Conservation (phyloP, 2,888 invertebrate species). For the Panopea generosa region DNA sequence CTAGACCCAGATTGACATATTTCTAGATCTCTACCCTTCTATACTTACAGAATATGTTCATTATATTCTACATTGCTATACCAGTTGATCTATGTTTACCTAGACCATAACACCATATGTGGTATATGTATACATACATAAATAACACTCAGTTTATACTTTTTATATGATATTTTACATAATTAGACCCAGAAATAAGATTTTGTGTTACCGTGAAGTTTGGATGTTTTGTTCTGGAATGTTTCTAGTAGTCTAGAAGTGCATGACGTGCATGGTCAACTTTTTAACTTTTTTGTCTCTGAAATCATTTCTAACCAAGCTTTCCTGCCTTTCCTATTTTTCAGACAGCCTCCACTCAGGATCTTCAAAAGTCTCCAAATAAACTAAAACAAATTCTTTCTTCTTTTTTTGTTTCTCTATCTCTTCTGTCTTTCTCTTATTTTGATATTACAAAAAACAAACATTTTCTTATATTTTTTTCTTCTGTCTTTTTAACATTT, state of each 20-base stretch:
- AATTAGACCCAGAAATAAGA: no score
- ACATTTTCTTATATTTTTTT: conserved; percentile 38
- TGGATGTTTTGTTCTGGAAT: conserved; percentile 13
- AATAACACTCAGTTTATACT: no score
- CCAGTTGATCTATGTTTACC: no score
- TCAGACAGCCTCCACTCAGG: conserved; percentile 67
- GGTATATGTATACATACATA: no score
- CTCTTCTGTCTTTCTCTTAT: conserved; percentile 40
- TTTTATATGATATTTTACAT: no score
- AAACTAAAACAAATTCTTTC: conserved; percentile 33
- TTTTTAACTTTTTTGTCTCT: not conserved
- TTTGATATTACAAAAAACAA: conserved; percentile 21
- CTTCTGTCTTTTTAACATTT: conserved; percentile 38
- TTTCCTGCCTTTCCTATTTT: conserved; percentile 53
- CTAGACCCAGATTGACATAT: no score
- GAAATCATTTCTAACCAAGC: not conserved
- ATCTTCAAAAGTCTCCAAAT: conserved; percentile 42
- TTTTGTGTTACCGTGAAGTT: no score
- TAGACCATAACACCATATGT: no score
- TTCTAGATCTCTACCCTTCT: no score
- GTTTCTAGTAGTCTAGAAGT: conserved; percentile 15
- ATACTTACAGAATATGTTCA: no score
- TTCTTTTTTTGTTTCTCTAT: conserved; percentile 41
- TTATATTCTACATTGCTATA: no score
- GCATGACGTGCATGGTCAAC: conserved; percentile 14